Base-by-base conservation (phyloP, 2,888 invertebrate species). In the Rhagonycha lutea region DNA sequence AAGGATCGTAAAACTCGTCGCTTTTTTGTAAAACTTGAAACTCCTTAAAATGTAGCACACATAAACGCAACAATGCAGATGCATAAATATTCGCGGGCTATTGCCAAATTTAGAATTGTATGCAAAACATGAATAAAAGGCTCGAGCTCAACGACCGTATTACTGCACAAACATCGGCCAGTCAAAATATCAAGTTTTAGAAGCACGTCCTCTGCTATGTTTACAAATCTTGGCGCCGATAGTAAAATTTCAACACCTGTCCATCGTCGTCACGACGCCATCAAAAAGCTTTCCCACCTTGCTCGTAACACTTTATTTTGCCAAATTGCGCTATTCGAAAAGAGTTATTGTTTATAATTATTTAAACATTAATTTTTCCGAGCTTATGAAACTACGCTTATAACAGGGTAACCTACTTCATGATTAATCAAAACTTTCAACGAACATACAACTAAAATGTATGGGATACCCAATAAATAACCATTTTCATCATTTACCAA, bases 221-320 rank as follows among this genome's bases (percentile, higher is more conserved):
- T 82, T 81, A 81, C 77, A 75, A 75, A 76, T 76, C 72, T 77
- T 78, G 82, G 82, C 82, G 82, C 82, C 82, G 79, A 77, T 71
- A 77, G 80, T 81, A 82, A 80, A 81, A 78, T 80, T 82, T 82
- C 81, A 78, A 81, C 82, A 82, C 82, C 82, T 82, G 82, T 78
- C 78, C 69, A 73, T 75, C 74, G 78, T 75, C 80, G 80, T 82
- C 82, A 82, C 73, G 78, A 61, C 73, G 72, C 76, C 78, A 81
- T 80, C 82, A 80, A 75, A 72, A 70, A 71, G 65, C 74, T 68
- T 74, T 70, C 69, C 69, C 74, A 72, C 77, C 67, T 72, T 71
- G 65, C 68, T 29, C 69, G 62, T 62, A 73, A 65, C 67, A 18
- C 68, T 61, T 68, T 61, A 72, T 72, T 72, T 68, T 72, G 72